Base-by-base conservation (phyloP, 1,140 invertebrate genomes). In the Aricia agestis region DNA sequence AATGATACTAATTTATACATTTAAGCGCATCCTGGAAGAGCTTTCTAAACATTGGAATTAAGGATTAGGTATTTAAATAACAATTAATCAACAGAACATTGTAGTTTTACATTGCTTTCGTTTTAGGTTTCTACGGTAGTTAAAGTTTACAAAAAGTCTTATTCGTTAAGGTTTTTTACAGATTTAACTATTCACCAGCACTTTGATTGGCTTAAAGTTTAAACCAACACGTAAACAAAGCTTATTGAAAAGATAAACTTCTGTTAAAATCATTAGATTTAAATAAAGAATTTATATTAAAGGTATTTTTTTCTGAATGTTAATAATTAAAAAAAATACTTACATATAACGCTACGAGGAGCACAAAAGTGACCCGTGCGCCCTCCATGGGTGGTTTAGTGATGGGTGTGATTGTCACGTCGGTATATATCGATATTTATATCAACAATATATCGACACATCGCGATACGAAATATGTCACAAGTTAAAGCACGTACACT, bases 331-430 rank as follows among this genome's bases (percentile, higher is more conserved):
- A 25, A 63, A 63, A 11, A 19, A 63, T 63, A 63, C 59, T 63
- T 63, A 63, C 59, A 63, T 63, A 63, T 19, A 63, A 1, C 7
- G 59, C 59, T 19, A 13, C 6, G 59, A 63, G 59, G 18, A 63
- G 59, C 18, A 25, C 18, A 19, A 63, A 2, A 63, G n/a, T 18
- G 10, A 63, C 59, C 3, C 19, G 59, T 11, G 18, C 10, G 59
- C 59, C 18, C 59, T 63, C 59, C 59, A 63, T 63, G 59, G 59
- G 59, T 63, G 59, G 19, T 63, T 63, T 63, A 63, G 10, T 25
- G 59, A 5, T 63, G 45, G 45, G 45, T 13, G 9, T 52, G 45
- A 13, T 13, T 9, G 45, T 52, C 45, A 11, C 45, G n/a, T 52
- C 11, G 13, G 45, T 52, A 52, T 52, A 52, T 52, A 52, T 52